Evolutionary conservation across 1,140 invertebrate genomes (phyloP).

Genomic region (Eufriesea mexicana): DNA sequence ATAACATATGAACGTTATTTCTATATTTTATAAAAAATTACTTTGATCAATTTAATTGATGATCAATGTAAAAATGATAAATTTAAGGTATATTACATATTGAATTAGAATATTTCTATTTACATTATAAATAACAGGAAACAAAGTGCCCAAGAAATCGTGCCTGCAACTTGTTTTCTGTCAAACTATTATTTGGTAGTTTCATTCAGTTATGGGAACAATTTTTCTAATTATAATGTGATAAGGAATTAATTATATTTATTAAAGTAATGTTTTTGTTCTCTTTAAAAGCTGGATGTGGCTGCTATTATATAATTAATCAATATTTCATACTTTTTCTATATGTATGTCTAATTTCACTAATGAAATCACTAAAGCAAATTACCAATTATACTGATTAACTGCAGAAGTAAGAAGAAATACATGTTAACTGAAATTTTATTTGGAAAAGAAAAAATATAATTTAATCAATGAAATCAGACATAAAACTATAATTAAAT

Average conservation of each 20-base stretch:
- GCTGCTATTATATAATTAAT: background rate
- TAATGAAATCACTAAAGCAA: background rate
- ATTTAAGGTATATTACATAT: background rate
- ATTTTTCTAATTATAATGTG: background rate
- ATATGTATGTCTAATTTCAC: background rate
- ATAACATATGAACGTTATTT: background rate
- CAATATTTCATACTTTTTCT: background rate
- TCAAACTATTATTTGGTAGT: background rate
- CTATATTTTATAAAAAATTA: slow-evolving; percentile 43
- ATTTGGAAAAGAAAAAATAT: background rate
- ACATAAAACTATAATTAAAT: background rate
- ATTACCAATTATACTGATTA: too few species aligned
- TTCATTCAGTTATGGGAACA: background rate
- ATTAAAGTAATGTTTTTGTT: background rate
- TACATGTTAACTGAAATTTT: background rate
- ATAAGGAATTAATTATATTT: background rate
- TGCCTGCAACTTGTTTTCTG: background rate
- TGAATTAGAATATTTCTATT: background rate
- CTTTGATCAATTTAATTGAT: too few species aligned
- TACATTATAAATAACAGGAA: background rate
- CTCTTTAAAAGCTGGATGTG: background rate
- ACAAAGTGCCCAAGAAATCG: background rate
- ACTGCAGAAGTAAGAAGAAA: too few species aligned
- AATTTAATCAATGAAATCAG: background rate
- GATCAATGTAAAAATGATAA: background rate